A percentile compares a stretch with the other conserved stretches of the same genome.
phyloP scores from a whole-genome alignment of 2,113 vertebrate species.

The Malaclemys terrapin region DNA sequence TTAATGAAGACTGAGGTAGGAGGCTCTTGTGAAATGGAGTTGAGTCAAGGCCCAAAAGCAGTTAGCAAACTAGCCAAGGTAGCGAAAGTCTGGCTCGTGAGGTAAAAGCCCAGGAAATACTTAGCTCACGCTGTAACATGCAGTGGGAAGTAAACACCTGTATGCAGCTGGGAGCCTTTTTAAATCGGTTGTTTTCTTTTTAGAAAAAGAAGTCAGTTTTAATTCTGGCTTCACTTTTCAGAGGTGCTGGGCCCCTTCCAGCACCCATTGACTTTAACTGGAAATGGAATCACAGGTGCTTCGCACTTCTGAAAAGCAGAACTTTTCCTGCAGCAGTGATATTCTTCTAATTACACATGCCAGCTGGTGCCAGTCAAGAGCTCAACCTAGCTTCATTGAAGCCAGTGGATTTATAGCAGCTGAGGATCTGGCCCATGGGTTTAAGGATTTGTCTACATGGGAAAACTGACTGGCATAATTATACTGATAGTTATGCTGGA shows the following conservation, averaged over 20 bases:
- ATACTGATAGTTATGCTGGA: neutral
- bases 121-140: neutral
- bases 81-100: neutral
- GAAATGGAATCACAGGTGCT: neutral
- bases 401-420: neutral
- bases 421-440: neutral
- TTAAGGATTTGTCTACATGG: neutral
- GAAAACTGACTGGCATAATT: neutral
- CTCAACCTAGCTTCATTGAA: neutral
- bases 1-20: neutral
- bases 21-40: neutral
- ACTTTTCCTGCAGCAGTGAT: neutral
- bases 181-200: neutral
- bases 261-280: neutral
- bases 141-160: neutral
- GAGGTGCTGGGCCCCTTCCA: too few relatives aligned
- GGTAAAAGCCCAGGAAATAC: neutral
- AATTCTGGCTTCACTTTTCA: neutral
- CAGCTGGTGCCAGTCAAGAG: neutral
- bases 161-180: neutral
- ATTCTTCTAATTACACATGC: neutral
- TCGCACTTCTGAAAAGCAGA: neutral
- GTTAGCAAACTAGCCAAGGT: neutral
- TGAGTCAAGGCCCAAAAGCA: slow-evolving; percentile 9
- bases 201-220: neutral